A percentile compares a stretch with the other conserved stretches of the same genome.
Evolutionary conservation across 2,113 vertebrate genomes (phyloP).

Genomic region (Sardina pilchardus): DNA sequence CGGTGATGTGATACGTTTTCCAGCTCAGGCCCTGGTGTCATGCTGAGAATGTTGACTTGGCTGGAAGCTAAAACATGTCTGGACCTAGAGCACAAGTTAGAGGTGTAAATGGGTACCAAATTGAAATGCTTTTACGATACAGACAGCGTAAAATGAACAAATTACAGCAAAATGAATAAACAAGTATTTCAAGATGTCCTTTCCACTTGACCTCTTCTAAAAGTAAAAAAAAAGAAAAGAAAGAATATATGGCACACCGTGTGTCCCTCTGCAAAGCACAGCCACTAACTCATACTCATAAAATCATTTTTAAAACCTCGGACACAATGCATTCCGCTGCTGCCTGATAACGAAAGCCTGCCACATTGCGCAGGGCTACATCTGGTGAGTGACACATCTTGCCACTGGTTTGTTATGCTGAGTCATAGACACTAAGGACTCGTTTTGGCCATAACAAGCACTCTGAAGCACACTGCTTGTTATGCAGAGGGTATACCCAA

Average conservation of each 20-base stretch:
- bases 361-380: neutral
- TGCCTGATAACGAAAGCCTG: neutral
- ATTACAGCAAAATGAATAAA: neutral
- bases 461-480: neutral
- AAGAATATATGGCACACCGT: neutral
- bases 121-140: neutral
- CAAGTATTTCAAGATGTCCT: neutral
- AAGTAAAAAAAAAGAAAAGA: neutral
- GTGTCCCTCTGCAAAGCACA: neutral
- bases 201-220: neutral
- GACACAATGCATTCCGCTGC: neutral
- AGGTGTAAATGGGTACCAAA: neutral
- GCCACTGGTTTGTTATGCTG: constrained; percentile 1
- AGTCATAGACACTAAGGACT: constrained; percentile 2
- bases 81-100: neutral
- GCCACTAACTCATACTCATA: neutral
- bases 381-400: constrained; percentile 8
- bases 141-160: neutral
- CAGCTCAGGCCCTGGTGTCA: neutral
- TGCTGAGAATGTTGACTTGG: neutral
- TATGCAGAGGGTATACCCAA: neutral
- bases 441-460: neutral
- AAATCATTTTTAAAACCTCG: neutral
- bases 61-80: neutral
- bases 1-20: neutral